A percentile compares a stretch with the other conserved stretches of the same genome.
These are phyloP conservation scores for Drosophila novamexicana DNA, from an alignment of 1,140 invertebrate genomes.

Conservation along the genomic window DNA sequence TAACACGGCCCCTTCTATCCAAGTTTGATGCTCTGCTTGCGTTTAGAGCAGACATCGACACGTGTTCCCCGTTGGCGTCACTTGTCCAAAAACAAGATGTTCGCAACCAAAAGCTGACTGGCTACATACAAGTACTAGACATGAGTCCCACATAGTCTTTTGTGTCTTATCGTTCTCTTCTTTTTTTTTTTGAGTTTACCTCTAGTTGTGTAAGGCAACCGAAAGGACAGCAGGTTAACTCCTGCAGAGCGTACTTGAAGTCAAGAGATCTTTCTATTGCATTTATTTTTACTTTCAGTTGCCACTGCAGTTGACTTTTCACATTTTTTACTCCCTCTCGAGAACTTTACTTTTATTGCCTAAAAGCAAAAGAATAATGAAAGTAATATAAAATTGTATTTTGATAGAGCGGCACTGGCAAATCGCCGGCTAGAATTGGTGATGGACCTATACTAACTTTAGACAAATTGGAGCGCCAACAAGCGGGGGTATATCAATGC, in stretches of 20 bases:
- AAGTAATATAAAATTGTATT: conserved; percentile 5
- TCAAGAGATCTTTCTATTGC: conserved; percentile 33
- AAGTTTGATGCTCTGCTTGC: conserved; percentile 31
- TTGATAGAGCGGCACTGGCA: conserved; percentile 77
- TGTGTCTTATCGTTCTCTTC: conserved; percentile 35
- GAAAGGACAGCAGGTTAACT: conserved; percentile 48
- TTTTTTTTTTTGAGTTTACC: conserved; percentile 66
- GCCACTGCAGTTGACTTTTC: conserved; percentile 68
- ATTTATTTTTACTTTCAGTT: conserved; percentile 30
- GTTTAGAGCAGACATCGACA: conserved; percentile 64
- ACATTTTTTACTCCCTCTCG: conserved; percentile 47
- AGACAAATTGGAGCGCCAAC: conserved; percentile 87
- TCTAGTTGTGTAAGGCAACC: conserved; percentile 60
- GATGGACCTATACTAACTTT: conserved; percentile 88
- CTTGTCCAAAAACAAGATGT: conserved; percentile 54
- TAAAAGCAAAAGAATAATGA: conserved; percentile 8
- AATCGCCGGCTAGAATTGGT: conserved; percentile 84
- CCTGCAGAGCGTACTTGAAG: conserved; percentile 26
- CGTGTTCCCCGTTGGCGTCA: conserved; percentile 58
- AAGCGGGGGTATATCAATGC: conserved; percentile 88
- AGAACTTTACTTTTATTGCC: conserved; percentile 51
- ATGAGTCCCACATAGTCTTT: conserved; percentile 45
- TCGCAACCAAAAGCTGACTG: conserved; percentile 56
- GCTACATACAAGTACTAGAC: conserved; percentile 32
- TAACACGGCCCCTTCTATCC: conserved; percentile 10